A percentile compares a stretch with the other conserved stretches of the same genome.
phyloP scores from a whole-genome alignment of 2,888 invertebrate genomes.

The Zaprionus obscuricornis region DNA sequence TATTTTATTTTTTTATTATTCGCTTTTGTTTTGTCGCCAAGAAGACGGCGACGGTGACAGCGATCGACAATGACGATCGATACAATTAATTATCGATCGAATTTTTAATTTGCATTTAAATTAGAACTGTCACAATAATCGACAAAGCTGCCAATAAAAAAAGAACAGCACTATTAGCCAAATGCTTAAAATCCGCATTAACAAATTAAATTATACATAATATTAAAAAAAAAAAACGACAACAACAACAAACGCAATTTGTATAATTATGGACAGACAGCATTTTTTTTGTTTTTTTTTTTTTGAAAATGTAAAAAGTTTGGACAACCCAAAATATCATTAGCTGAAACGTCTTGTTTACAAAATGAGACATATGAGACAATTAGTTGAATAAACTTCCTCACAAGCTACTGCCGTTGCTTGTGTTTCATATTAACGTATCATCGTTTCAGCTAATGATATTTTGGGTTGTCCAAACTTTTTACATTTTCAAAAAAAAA shows the following conservation, averaged over 20 bases:
- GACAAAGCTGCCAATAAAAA: conserved; percentile 22
- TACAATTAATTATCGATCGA: conserved; percentile 67
- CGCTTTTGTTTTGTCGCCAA: conserved; percentile 21
- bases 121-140: conserved; percentile 64
- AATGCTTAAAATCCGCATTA: conserved; percentile 18
- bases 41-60: conserved; percentile 54
- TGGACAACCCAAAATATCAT: conserved; percentile 1
- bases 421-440: no score
- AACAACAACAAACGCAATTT: conserved; percentile 1
- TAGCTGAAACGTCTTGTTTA: no score
- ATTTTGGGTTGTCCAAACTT: conserved; percentile 1
- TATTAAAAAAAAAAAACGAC: conserved; percentile 6
- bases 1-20: conserved; percentile 40
- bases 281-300: no score
- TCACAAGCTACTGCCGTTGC: no score
- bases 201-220: conserved; percentile 24
- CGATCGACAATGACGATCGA: no score
- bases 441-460: no score
- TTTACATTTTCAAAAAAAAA: not conserved
- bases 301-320: not conserved
- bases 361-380: no score
- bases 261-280: conserved; percentile 2
- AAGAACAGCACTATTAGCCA: conserved; percentile 32
- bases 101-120: conserved; percentile 70
- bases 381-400: no score